Evolutionary conservation across 2,888 invertebrate genomes (phyloP).

Genomic region (Lasius fuliginosus): DNA sequence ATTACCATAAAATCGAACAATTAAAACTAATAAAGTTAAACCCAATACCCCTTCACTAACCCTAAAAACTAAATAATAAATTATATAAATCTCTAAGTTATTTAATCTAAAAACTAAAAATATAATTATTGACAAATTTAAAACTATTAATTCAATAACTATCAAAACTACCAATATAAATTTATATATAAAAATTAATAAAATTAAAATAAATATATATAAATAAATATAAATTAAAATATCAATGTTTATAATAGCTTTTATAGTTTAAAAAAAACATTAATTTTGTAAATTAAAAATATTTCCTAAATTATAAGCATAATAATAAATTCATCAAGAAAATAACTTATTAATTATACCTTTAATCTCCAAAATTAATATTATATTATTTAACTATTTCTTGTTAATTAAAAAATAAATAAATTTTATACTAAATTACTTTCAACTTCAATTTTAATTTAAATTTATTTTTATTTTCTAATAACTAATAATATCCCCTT

Average conservation of each 20-base stretch:
- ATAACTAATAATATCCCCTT: no score
- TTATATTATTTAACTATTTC: conserved; percentile 89
- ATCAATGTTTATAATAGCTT: conserved; percentile 84
- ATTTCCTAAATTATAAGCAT: conserved; percentile 88
- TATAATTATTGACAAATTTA: conserved; percentile 87
- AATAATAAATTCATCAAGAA: conserved; percentile 84
- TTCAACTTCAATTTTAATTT: no score
- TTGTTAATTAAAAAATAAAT: conserved; percentile 60
- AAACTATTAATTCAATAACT: conserved; percentile 87
- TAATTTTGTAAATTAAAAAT: conserved; percentile 91
- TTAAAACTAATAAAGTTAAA: background rate
- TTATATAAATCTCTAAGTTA: conserved; percentile 16
- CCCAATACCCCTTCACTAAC: background rate
- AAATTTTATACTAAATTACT: no score
- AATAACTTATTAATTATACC: conserved; percentile 85
- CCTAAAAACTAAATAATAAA: conserved; percentile 9
- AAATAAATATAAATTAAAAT: conserved; percentile 88
- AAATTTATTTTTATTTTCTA: no score
- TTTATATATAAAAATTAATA: conserved; percentile 79
- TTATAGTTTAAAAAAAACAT: conserved; percentile 90
- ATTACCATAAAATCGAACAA: background rate
- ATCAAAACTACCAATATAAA: conserved; percentile 78
- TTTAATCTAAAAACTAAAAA: background rate
- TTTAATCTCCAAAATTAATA: conserved; percentile 91
- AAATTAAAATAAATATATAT: conserved; percentile 87